Percentiles rank a stretch among this genome's conserved stretches.
These are phyloP conservation scores for Zaprionus lachaisei DNA, from an alignment of 1,140 invertebrate genomes.

Conservation along the genomic window DNA sequence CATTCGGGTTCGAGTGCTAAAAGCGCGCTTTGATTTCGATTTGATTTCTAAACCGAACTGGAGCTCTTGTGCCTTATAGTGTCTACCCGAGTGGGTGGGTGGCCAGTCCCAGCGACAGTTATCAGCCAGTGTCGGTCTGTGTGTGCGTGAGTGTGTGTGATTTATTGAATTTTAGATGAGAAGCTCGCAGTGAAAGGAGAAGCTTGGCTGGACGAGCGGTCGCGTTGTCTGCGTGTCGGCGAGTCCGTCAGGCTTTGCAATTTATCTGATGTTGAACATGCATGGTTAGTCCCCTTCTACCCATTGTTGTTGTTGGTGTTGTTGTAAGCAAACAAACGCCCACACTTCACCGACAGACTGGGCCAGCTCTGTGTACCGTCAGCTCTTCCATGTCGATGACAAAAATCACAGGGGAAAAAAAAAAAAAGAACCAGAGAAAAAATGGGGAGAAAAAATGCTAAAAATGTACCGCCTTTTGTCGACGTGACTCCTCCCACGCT, in stretches of 20 bases:
- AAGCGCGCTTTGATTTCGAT: conserved; percentile 70
- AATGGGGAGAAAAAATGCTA: conserved; percentile 55
- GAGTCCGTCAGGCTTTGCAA: conserved; percentile 61
- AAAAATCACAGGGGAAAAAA: conserved; percentile 45
- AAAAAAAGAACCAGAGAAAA: conserved; percentile 8
- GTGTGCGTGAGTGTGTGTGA: conserved; percentile 56
- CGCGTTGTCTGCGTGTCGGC: conserved; percentile 59
- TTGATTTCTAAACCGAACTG: conserved; percentile 16
- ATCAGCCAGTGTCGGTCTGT: conserved; percentile 38
- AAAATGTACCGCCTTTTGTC: conserved; percentile 78
- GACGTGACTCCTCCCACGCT: conserved; percentile 61
- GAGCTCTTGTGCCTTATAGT: background rate
- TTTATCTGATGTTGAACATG: conserved; percentile 83
- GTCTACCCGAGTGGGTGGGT: conserved; percentile 38
- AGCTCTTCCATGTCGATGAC: conserved; percentile 82
- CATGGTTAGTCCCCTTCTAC: conserved; percentile 46
- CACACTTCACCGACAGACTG: conserved; percentile 59
- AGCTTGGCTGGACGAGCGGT: conserved; percentile 43
- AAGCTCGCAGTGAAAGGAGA: conserved; percentile 43
- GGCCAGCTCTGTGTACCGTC: conserved; percentile 46
- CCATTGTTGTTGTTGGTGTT: conserved; percentile 2
- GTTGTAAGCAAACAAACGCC: conserved; percentile 73
- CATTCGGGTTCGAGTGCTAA: conserved; percentile 64
- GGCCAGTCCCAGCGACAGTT: conserved; percentile 47
- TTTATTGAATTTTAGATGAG: conserved; percentile 83